These are phyloP conservation scores for Hoplostethus atlanticus DNA, from an alignment of 2,797 vertebrate genomes.

Conservation along the genomic window DNA sequence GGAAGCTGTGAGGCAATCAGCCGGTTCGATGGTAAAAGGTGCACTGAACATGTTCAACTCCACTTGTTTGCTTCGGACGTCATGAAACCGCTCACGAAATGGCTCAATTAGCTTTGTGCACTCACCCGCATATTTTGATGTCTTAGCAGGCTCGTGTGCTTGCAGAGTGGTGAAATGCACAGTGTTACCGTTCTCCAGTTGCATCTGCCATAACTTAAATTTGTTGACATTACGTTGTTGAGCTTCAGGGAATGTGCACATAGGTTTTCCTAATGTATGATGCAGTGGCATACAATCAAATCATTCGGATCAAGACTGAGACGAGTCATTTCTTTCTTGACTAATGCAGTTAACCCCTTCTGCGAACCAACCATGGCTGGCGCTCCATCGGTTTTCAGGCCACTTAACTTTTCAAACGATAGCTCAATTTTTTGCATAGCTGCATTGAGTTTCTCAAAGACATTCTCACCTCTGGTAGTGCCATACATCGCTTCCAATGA, in stretches of 20 bases:
- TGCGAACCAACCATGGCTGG: conserved; percentile 37
- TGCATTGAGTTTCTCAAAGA: conserved; percentile 23
- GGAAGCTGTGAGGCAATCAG: conserved; percentile 40
- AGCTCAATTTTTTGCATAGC: conserved; percentile 32
- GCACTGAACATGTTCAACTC: conserved; percentile 16
- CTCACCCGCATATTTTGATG: too few relatives aligned
- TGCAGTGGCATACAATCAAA: conserved; percentile 52
- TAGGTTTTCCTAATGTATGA: conserved; percentile 44
- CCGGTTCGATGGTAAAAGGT: conserved; percentile 19
- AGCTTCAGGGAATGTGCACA: too few relatives aligned
- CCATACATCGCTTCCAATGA: conserved; percentile 46
- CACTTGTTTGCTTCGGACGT: too few relatives aligned
- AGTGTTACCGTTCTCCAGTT: too few relatives aligned
- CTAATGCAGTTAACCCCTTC: conserved; percentile 35
- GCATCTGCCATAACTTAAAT: too few relatives aligned
- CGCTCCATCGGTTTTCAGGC: conserved; percentile 3
- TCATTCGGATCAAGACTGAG: conserved; percentile 46
- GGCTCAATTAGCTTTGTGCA: too few relatives aligned
- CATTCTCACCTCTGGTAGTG: conserved; percentile 37
- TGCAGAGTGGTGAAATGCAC: too few relatives aligned
- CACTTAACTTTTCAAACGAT: conserved; percentile 39
- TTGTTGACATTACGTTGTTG: too few relatives aligned
- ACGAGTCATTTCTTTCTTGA: conserved; percentile 46
- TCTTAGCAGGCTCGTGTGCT: too few relatives aligned
- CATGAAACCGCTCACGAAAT: too few relatives aligned